Base-by-base conservation (phyloP, 1,140 invertebrate species). In the Agraylea sexmaculata region DNA sequence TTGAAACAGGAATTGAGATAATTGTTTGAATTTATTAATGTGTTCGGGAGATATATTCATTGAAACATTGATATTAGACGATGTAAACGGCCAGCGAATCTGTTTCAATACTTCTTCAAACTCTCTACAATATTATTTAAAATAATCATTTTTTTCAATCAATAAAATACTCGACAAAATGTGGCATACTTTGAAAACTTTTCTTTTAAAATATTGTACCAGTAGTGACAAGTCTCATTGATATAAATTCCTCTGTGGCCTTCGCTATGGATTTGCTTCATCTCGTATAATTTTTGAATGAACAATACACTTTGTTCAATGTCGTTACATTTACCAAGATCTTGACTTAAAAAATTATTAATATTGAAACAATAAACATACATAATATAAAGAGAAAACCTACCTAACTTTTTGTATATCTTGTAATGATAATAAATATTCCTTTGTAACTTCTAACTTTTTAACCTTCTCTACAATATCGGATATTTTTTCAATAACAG, bases 41-140 rank as follows among this genome's bases (percentile, higher is more conserved):
- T 69, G 58, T 43, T 80, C 79, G 45, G 72, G 62, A 2, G 70
- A 56, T 17, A 73, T 69, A 13, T 66, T 56, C 27, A 63, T 61
- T 19, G 62, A 50, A 1, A 75, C 49, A 17, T 59, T 60, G 40
- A 69, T 68, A 50, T 75, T 73, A 18, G 59, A 64, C 33, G 70
- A 66, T 39, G 73, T 69, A 47, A 89, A 75, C 40, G 87, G 88
- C 89, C 89, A 94, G 52, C 84, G 80, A 12, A 92, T 57, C 25
- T 56, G 50, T 58, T 87, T 87, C 29, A 93, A 59, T 31, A 81
- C 59, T 43, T 83, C 77, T 56, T 85, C 82, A 60, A 89, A 87
- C 57, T 88, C 82, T 50, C 84, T 83, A 49, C 40, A 73, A n/a
- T 46, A 13, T n/a, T n/a, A 46, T 50, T 50, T 30, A n/a, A n/a